Base-by-base conservation (phyloP, 1,140 invertebrate genomes). In the Procambarus virginalis region DNA sequence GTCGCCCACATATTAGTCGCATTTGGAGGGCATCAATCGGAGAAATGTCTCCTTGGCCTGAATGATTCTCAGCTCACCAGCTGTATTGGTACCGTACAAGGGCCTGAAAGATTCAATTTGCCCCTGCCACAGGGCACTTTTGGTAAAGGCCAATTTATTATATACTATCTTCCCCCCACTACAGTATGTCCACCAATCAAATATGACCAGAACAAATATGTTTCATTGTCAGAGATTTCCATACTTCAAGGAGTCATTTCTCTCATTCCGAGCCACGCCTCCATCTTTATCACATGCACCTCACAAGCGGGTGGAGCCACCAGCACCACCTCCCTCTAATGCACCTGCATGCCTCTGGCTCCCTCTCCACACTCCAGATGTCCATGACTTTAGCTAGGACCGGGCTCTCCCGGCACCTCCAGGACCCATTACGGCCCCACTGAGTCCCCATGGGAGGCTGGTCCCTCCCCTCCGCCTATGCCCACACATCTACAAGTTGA, bases 401-500 rank as follows among this genome's bases (percentile, higher is more conserved):
- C 77, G 49, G 82, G 82, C 4, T 75, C 87, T 45, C 78, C 82
- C 17, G 73, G 83, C 60, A 46, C 83, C 92, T 78, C 34, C 34
- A 34, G 89, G 88, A 60, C 48, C 14, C 58, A 90, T 84, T 85
- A 58, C 80, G 76, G 80, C 58, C 81, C 81, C 55, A 89, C 82
- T 78, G 88, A 89, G 60, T 89, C 88, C 68, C 88, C 88, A 2
- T 89, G 88, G 88, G 88, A 91, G 92, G 86, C 90, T 93, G 70
- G 79, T 94, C 51, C 94, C 94, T 55, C 97, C 97, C 97, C 97
- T 17, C 97, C 97, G 0, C 97, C 97, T 0, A 96, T 97, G 96
- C 97, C n/a, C 75, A 88, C 86, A 64, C 97, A 3, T 97, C 97
- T 49, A 96, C 97, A 64, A 96, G 97, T 92, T 91, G 93, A 85